Evolutionary conservation across 2,888 invertebrate species (phyloP).

Genomic region (Cryptocephalus primarius): DNA sequence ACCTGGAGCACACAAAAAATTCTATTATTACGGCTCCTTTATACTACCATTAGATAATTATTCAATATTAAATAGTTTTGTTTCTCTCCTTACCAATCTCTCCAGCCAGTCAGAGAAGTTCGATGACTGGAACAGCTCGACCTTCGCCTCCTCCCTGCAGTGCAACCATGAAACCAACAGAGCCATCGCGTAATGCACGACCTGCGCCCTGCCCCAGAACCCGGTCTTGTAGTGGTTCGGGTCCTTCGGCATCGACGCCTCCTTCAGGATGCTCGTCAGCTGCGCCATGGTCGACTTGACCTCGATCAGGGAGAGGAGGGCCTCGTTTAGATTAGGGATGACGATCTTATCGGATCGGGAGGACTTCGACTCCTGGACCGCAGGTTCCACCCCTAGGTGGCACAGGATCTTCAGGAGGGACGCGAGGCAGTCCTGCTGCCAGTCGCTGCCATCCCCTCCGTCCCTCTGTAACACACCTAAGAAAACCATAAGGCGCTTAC

Average conservation of each 20-base stretch:
- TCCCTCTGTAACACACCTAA: constrained; percentile 58
- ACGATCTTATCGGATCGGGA: constrained; percentile 49
- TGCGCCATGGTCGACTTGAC: constrained; percentile 74
- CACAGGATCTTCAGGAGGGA: constrained; percentile 76
- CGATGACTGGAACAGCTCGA: constrained; percentile 62
- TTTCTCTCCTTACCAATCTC: constrained; percentile 42
- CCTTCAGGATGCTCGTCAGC: constrained; percentile 76
- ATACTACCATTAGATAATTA: no score
- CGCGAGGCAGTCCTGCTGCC: constrained; percentile 91
- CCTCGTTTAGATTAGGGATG: constrained; percentile 63
- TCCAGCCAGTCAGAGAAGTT: constrained; percentile 74
- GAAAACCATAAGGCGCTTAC: not conserved
- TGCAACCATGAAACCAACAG: constrained; percentile 88
- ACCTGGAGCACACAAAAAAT: constrained; percentile 28
- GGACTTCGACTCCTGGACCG: constrained; percentile 27
- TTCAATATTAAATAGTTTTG: no score
- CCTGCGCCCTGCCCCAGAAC: constrained; percentile 83
- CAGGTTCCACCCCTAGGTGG: constrained; percentile 66
- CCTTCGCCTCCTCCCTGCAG: constrained; percentile 68
- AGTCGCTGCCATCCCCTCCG: constrained; percentile 70
- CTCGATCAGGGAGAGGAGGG: constrained; percentile 74
- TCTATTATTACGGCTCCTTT: no score
- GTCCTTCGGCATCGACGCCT: constrained; percentile 71
- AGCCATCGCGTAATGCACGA: constrained; percentile 87
- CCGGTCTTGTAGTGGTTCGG: constrained; percentile 83